Base-by-base conservation (phyloP, 64 coral and sea anemone species). In the Dendronephthya gigantea region DNA sequence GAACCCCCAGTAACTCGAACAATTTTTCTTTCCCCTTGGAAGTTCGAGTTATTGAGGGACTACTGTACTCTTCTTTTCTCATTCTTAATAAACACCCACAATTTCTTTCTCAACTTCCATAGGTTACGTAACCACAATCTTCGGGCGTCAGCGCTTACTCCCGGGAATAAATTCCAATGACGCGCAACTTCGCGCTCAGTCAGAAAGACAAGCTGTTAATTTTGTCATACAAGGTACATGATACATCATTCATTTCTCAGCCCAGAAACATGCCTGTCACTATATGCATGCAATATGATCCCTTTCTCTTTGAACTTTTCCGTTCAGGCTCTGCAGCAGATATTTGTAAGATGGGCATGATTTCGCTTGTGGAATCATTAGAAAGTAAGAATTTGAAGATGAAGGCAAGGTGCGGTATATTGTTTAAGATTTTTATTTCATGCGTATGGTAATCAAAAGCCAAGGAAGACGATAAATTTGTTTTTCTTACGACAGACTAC, bases 261-360 rank as follows among this genome's bases (percentile, higher is more conserved):
- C 22, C 41, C 41, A 45, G 41, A 11, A 45, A 6, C 41, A 45
- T 45, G 41, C 41, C 4, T 45, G 41, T 11, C 41, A 4, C 41
- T 45, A 45, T 45, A 11, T n/a, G n/a, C n/a, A 45, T 56, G 51
- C 13, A 15, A 15, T n/a, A 2, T 17, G 22, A 4, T 56, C 34
- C 34, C 29, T 22, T 14, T 30, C 66, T 75, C 69, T 75, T 4
- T 30, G 9, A 30, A 75, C 17, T 75, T 30, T 52, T 48, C n/a
- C n/a, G n/a, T n/a, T 6, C 56, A 91, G 90, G 90, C 7, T 91
- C 90, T 11, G 90, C 90, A 39, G 90, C 90, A 28, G 90, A 92
- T 76, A 84, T 92, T 12, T 88, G 82, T 49, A 88, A 88, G 41
- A 49, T 58, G 40, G 85, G 82, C 9, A 92, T 92, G 90, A 88